These are phyloP conservation scores for Gephyroberyx darwinii DNA, from an alignment of 2,797 vertebrate species.

Conservation along the genomic window DNA sequence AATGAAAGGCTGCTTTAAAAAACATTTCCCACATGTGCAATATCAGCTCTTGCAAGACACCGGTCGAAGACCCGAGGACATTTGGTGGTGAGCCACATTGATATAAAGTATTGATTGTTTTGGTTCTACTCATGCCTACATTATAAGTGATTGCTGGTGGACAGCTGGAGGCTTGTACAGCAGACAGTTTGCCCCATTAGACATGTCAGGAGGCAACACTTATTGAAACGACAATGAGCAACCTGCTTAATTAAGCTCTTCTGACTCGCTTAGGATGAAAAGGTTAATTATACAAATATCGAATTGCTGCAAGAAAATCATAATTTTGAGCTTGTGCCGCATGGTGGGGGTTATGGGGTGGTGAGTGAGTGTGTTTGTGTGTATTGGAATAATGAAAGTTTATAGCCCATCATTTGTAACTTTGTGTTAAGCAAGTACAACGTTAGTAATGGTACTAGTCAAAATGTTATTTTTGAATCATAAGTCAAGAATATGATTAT, in stretches of 20 bases:
- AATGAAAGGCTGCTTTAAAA: neutral
- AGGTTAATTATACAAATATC: slow-evolving; percentile 55
- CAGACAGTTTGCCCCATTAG: slow-evolving; percentile 41
- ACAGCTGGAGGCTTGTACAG: slow-evolving; percentile 8
- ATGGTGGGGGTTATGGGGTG: neutral
- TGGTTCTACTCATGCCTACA: slow-evolving; percentile 14
- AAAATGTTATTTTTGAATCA: no score
- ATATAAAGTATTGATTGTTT: slow-evolving; percentile 49
- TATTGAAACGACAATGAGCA: slow-evolving; percentile 36
- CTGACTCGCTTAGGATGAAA: slow-evolving; percentile 48
- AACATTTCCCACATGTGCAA: neutral
- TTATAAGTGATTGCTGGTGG: slow-evolving; percentile 33
- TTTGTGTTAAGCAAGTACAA: neutral
- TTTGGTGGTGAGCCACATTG: slow-evolving; percentile 3
- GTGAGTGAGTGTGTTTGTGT: neutral
- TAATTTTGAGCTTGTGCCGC: slow-evolving; percentile 4
- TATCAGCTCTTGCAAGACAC: neutral
- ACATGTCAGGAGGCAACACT: slow-evolving; percentile 29
- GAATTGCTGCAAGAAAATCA: slow-evolving; percentile 35
- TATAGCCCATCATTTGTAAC: neutral
- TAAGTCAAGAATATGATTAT: no score
- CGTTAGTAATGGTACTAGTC: no score
- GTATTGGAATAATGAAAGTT: neutral
- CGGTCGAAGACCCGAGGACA: neutral
- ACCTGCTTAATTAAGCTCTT: slow-evolving; percentile 50